Evolutionary conservation across 2,888 invertebrate genomes (phyloP), one percentile per base, ranked within the genome.

Genomic region (Dicyrtomina minuta): DNA sequence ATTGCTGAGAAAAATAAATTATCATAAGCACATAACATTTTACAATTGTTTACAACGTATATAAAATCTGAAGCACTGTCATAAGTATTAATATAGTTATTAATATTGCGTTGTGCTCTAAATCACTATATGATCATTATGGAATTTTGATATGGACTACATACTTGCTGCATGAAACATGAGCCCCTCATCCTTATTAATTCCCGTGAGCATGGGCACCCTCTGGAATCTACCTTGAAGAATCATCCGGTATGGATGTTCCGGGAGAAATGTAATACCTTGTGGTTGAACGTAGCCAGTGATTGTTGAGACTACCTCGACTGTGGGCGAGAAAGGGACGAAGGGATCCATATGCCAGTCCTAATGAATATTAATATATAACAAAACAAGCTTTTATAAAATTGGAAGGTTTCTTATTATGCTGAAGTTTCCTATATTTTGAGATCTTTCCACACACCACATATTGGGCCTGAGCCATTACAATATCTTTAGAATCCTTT

Each of bases 271-370:
- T 5, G 43, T 53, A 22, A 67, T 51, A 2, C 67, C 67, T 12
- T 5, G 33, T 20, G 59, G 67, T 15, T 60, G 60, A 2, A 60
- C 46, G 20, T 60, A 59, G 1, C 67, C 67, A 8, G 60, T 60
- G 1, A 51, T n/a, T 6, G 59, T 67, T 1, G 60, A 17, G 13
- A 46, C 2, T 1, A 67, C 67, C 51, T 67, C 67, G 1, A 67
- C 67, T 3, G 67, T 67, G 1, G 67, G 67, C 2, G 67, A 22
- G 20, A 67, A 60, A 2, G 60, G 59, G 12, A 59, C 67, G 10
- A 67, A 60, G 1, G 67, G 67, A 20, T 67, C 67, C 43, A 46
- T 67, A 24, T 39, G n/a, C 59, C 59, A 67, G 15, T 67, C 67
- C 66, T 66, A 15, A n/a, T 27, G 13, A 58, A 22, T 22, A 22